Conservation (phyloP, 2,113 vertebrate genomes). For the Bujurquina vittata region DNA sequence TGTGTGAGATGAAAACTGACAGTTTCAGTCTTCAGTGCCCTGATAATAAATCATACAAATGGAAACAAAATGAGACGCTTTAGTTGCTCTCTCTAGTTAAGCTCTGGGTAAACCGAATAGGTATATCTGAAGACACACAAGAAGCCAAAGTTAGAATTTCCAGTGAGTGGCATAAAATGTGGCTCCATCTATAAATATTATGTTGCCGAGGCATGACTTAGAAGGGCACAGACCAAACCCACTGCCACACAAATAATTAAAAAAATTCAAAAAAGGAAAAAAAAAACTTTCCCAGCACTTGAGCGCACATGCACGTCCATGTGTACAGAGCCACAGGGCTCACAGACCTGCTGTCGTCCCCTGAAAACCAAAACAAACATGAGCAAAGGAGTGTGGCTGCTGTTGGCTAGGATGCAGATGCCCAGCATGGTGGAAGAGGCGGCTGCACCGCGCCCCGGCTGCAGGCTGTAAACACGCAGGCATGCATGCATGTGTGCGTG, state of each 20-base stretch:
- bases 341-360: constrained; percentile 7
- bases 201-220: constrained; percentile 28
- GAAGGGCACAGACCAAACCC: constrained; percentile 31
- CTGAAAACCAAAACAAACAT: constrained; percentile 52
- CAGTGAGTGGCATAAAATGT: constrained; percentile 9
- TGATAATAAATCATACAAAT: background rate
- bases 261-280: constrained; percentile 11
- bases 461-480: constrained; percentile 42
- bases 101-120: background rate
- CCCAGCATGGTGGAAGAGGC: constrained; percentile 18
- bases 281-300: constrained; percentile 34
- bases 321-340: constrained; percentile 32
- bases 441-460: constrained; percentile 29
- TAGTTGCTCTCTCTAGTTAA: background rate
- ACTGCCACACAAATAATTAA: constrained; percentile 25
- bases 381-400: constrained; percentile 35
- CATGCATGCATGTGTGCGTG: constrained; percentile 2
- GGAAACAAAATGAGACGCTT: background rate
- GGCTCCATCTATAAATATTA: constrained; percentile 53
- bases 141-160: background rate
- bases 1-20: background rate
- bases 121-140: background rate
- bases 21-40: background rate
- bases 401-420: constrained; percentile 29
- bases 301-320: constrained; percentile 54